These are phyloP conservation scores for Anoplophora glabripennis DNA, from an alignment of 1,140 invertebrate species.

Conservation along the genomic window DNA sequence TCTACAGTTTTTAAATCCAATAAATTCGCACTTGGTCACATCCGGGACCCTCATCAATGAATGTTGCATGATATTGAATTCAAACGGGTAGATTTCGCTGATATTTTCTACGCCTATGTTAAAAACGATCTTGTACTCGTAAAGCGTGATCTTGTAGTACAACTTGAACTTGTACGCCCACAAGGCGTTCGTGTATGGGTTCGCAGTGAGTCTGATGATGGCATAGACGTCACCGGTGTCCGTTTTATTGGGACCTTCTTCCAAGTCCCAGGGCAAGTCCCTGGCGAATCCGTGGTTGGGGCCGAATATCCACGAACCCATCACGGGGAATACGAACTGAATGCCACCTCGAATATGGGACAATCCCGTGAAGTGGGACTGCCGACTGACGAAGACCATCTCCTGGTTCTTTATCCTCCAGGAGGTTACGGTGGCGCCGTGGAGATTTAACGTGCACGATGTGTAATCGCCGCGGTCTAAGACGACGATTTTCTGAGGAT, in stretches of 20 bases:
- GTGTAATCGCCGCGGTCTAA: too few species aligned
- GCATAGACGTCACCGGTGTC: slow-evolving; percentile 21
- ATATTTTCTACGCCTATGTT: slow-evolving; percentile 22
- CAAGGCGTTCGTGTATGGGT: slow-evolving; percentile 27
- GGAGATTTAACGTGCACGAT: too few species aligned
- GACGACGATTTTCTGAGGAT: too few species aligned
- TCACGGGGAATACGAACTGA: slow-evolving; percentile 26
- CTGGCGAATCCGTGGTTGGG: slow-evolving; percentile 31
- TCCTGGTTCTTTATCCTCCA: too few species aligned
- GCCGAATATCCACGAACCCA: slow-evolving; percentile 24
- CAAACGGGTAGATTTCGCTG: slow-evolving; percentile 18
- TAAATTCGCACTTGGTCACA: slow-evolving; percentile 17
- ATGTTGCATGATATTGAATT: slow-evolving; percentile 19
- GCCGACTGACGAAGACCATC: too few species aligned
- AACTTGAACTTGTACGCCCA: slow-evolving; percentile 31
- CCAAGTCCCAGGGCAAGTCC: slow-evolving; percentile 28
- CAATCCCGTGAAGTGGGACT: too few species aligned
- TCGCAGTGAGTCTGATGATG: slow-evolving; percentile 12
- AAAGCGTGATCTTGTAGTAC: slow-evolving; percentile 1
- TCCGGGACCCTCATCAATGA: slow-evolving; percentile 23
- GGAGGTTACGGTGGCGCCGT: too few species aligned
- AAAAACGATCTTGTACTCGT: slow-evolving; percentile 11
- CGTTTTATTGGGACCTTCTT: slow-evolving; percentile 11
- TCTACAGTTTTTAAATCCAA: background rate
- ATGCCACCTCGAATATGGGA: slow-evolving; percentile 29